Base-by-base conservation (phyloP, 2,888 invertebrate genomes). In the Tricholauxania praeusta region DNA sequence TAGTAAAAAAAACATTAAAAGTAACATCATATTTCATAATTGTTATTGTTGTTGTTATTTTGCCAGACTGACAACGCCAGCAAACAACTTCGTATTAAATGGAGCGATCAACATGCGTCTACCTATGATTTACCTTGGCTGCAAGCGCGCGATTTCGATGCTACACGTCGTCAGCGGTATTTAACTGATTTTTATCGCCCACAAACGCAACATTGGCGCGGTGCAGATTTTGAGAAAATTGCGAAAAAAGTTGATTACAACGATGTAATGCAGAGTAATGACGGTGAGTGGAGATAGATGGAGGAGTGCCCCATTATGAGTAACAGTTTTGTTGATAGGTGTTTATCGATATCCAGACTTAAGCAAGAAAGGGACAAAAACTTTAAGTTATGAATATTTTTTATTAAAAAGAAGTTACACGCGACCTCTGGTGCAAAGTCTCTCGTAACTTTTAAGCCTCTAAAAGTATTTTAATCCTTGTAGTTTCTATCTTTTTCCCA, bases 51-150 rank as follows among this genome's bases (percentile, higher is more conserved):
- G 28, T 57, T 22, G 14, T 74, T 69, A 60, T 22, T 63, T 53
- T 32, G 17, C 71, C 8, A 80, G 76, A 72, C 79, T 52, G 79
- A 84, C 69, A 74, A 74, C 52, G 66, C 28, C 1, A 72, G 71
- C 32, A 74, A 82, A 72, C 79, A 80, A 74, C 52, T 85, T 60
- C 72, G 77, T 72, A 86, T 93, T 12, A 88, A 85, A 28, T 93
- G 93, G 93, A 88, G 89, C 17, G 93, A 93, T 79, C 88, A 89
- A 3, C 93, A 93, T 81, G 82, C 83, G 67, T 92, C 92, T 2
- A 80, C 81, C 12, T 93, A 89, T 78, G 81, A 83, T 22, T 82
- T 89, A 8, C 84, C 89, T 64, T 93, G 93, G 93, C 83, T 93
- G 14, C 86, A 87, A 70, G 88, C 89, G 69, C 88, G 92, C 80